Base-by-base conservation (phyloP, 2,888 invertebrate species). In the Morinoia aosen region DNA sequence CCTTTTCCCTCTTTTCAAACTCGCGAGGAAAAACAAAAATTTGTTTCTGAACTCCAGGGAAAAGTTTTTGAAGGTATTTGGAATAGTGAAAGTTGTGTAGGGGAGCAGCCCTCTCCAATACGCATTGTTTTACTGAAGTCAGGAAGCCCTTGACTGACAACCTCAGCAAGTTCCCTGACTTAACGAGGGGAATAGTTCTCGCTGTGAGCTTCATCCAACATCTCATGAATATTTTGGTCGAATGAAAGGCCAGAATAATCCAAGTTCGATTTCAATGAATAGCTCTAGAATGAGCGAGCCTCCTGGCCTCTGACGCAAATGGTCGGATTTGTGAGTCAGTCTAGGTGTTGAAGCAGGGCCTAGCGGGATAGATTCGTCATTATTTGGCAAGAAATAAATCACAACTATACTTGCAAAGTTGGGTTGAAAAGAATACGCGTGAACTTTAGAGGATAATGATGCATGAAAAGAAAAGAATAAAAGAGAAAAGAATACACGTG, bases 221-320 rank as follows among this genome's bases (percentile, higher is more conserved):
- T 16, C 76, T 76, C 76, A 76, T 76, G 76, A 76, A 76, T 76
- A 76, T 76, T 76, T 76, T 33, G 76, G 76, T 76, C 76, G 25
- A 76, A 76, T 76, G 76, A 76, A 76, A 76, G 76, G 76, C 25
- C 76, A 76, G 76, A 76, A 76, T 76, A 76, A 76, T 76, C 76
- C 33, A 76, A 76, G 76, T 76, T 76, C 76, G 76, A 76, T 76
- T 76, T 76, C 76, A 76, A 76, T 76, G 76, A 76, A 76, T 76
- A 76, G 76, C 76, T 16, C 33, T 76, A 33, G 76, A 76, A 76
- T 76, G 76, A 76, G 33, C 76, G 8, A 33, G 25, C 76, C 3
- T 10, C 76, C 25, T 48, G 48, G 76, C 33, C 76, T 25, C 76
- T 19, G 76, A 76, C 76, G 61, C 61, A 76, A 76, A 33, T 76